phyloP scores from a whole-genome alignment of 2,888 invertebrate genomes.

The Diaprepes abbreviatus region DNA sequence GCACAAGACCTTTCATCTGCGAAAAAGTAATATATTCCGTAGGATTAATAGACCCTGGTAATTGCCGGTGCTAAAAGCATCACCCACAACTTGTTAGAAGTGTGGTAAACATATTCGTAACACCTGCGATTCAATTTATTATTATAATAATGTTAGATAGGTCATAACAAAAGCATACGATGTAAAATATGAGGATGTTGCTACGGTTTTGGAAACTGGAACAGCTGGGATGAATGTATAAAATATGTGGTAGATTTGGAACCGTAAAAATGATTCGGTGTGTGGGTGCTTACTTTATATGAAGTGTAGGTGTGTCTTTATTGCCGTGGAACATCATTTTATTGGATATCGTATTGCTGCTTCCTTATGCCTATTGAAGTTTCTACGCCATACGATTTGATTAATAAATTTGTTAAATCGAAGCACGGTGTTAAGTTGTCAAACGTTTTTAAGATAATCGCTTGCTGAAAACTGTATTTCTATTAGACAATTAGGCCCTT shows the following conservation, averaged over 20 bases:
- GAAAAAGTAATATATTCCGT: no score
- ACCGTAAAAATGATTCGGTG: neutral
- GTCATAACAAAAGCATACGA: neutral
- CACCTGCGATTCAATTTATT: conserved; percentile 12
- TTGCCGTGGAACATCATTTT: neutral
- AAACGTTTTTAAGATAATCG: no score
- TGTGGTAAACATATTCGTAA: conserved; percentile 1
- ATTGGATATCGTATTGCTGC: neutral
- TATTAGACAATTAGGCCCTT: no score
- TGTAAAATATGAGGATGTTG: conserved; percentile 9
- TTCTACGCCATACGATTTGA: no score
- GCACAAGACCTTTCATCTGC: neutral
- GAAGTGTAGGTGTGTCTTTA: neutral
- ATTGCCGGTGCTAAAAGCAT: conserved; percentile 11
- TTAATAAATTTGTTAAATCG: no score
- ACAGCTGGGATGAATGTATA: neutral
- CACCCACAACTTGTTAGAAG: no score
- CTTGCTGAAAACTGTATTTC: no score
- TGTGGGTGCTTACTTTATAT: neutral
- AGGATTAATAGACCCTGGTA: neutral
- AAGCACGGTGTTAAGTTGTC: no score
- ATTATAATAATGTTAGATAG: conserved; percentile 5
- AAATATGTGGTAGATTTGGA: neutral
- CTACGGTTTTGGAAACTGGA: no score
- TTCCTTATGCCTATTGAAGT: no score